A percentile compares a stretch with the other conserved stretches of the same genome.
Evolutionary conservation across 2,113 vertebrate genomes (phyloP).

Genomic region (Phocoena sinus): DNA sequence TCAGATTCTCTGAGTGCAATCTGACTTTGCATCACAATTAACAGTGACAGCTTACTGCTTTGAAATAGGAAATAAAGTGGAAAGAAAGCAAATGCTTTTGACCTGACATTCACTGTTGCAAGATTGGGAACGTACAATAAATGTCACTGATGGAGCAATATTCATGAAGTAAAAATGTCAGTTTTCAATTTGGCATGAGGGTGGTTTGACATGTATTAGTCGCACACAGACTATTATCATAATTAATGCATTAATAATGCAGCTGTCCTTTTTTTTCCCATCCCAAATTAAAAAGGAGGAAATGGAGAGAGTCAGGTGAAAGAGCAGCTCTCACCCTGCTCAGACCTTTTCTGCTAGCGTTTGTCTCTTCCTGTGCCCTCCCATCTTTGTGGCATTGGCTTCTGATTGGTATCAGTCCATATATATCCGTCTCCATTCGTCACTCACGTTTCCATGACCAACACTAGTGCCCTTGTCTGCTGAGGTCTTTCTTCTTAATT

Average conservation of each 20-base stretch:
- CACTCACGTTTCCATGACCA: background rate
- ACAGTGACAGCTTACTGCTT: slow-evolving; percentile 55
- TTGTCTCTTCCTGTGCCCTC: background rate
- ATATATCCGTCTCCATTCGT: background rate
- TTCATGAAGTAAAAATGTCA: slow-evolving; percentile 77
- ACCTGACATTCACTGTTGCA: slow-evolving; percentile 81
- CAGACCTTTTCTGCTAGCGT: background rate
- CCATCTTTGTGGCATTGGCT: background rate
- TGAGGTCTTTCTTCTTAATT: background rate
- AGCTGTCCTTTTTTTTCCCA: slow-evolving; percentile 45
- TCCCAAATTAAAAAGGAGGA: slow-evolving; percentile 34
- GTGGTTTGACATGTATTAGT: slow-evolving; percentile 69
- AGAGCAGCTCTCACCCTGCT: background rate
- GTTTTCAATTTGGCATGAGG: slow-evolving; percentile 75
- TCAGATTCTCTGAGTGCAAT: slow-evolving; percentile 29
- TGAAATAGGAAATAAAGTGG: slow-evolving; percentile 69
- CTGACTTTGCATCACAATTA: slow-evolving; percentile 75
- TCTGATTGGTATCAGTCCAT: background rate
- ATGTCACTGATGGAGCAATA: slow-evolving; percentile 79
- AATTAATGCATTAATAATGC: slow-evolving; percentile 75
- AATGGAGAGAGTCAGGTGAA: slow-evolving; percentile 38
- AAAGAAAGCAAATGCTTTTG: slow-evolving; percentile 69
- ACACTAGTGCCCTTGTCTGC: background rate
- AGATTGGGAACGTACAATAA: slow-evolving; percentile 73
- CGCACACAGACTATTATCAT: slow-evolving; percentile 61